phyloP scores from a whole-genome alignment of 2,888 invertebrate species.

The Nudaria mundana region DNA sequence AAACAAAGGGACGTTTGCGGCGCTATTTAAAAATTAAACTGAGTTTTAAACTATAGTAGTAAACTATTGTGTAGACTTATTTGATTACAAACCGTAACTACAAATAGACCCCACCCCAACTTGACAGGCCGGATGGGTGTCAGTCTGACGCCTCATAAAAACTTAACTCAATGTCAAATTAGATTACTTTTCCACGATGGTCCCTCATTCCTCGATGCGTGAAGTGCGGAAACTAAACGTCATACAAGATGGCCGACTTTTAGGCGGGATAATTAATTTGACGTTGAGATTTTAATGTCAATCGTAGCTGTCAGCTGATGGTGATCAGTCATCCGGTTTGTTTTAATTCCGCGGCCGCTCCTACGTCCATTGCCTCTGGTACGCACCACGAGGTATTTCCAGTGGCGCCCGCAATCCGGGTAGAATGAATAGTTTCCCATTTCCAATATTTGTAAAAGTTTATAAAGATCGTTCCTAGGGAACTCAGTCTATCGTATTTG shows the following conservation, averaged over 20 bases:
- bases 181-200: conserved; percentile 56
- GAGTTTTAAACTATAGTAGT: no score
- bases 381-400: no score
- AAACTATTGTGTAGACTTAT: no score
- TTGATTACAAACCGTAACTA: conserved; percentile 18
- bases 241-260: conserved; percentile 61
- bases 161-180: conserved; percentile 58
- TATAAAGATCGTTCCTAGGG: no score
- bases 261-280: conserved; percentile 16
- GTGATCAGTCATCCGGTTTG: no score
- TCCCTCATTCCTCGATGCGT: conserved; percentile 49
- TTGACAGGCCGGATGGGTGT: conserved; percentile 30
- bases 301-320: neutral
- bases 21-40: neutral
- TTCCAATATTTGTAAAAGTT: no score
- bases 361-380: no score
- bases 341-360: no score
- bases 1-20: no score
- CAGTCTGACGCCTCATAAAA: conserved; percentile 39
- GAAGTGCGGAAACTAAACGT: conserved; percentile 56
- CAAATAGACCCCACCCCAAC: conserved; percentile 28
- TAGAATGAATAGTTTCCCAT: no score
- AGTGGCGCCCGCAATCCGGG: no score
- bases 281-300: neutral
- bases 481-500: no score